Evolutionary conservation across 2,888 invertebrate genomes (phyloP), one percentile per base, ranked within the genome.

Genomic region (Halictus ligatus): DNA sequence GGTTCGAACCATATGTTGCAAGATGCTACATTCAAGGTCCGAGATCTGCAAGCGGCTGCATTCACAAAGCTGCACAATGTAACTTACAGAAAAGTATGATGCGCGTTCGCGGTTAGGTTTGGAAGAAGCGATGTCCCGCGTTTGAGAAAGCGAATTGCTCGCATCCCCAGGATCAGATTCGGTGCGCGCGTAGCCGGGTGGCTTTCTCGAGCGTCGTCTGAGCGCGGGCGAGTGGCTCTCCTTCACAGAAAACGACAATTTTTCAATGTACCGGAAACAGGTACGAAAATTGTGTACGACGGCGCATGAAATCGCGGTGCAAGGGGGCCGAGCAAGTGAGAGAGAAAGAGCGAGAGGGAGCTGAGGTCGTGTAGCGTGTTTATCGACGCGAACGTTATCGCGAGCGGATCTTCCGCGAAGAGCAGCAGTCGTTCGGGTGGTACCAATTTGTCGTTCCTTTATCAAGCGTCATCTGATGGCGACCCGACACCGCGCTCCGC

Each of bases 381-480:
- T 94, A 94, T 95, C 94, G 94, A 95, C 94, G 84, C 89, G 92
- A 92, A 85, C 87, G 87, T 92, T 93, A 94, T 94, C 94, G 88
- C 60, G 60, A 84, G 75, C 81, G 88, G 90, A 94, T 94, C 94
- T 94, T 92, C 78, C 91, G 92, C 92, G 93, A 91, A 91, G 92
- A 93, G 91, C 92, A 91, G 91, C 92, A 92, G 92, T 93, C 93
- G 93, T 94, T 94, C 93, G 94, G 94, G 95, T 95, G 95, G 95
- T 94, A 95, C 93, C 95, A 94, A 95, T 95, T 95, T 95, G 94
- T 95, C 93, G 92, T 93, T 90, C 89, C 93, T 93, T 95, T 95
- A 95, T 95, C 95, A 93, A 92, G 91, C 94, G 93, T 94, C 94
- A 95, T 95, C 95, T 95, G 92, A 93, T 93, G 94, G 94, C 94